Conservation (phyloP, 2,888 invertebrate species). For the Petrolisthes manimaculis region DNA sequence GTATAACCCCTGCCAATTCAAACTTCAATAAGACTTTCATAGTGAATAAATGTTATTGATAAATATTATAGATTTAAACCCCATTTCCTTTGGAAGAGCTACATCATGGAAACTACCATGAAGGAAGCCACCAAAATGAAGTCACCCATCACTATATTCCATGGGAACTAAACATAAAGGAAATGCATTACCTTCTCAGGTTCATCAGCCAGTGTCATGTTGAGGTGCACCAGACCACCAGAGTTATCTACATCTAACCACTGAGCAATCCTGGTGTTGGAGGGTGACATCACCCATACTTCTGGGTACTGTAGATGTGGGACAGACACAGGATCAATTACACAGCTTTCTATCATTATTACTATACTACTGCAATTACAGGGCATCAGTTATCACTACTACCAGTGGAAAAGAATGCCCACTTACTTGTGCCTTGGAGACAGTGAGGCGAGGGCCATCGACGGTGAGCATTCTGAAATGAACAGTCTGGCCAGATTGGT, state of each 20-base stretch:
- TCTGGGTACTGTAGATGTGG: conserved; percentile 30
- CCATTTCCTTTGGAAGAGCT: too few species aligned
- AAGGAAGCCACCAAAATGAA: too few species aligned
- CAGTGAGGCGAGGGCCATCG: background rate
- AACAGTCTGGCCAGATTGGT: conserved; percentile 28
- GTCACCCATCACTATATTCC: too few species aligned
- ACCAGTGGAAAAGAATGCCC: background rate
- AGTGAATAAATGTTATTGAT: background rate
- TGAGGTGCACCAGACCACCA: conserved; percentile 76
- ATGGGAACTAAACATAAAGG: too few species aligned
- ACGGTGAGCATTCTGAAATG: conserved; percentile 35
- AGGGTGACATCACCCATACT: conserved; percentile 70
- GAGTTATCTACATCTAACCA: conserved; percentile 77
- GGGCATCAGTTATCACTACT: background rate
- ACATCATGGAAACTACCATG: too few species aligned
- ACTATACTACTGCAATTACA: background rate
- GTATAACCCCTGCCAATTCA: background rate
- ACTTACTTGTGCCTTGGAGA: conserved; percentile 29
- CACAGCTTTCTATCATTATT: background rate
- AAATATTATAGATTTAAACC: too few species aligned
- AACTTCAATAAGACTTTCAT: too few species aligned
- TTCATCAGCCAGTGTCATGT: conserved; percentile 71
- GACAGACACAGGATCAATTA: background rate
- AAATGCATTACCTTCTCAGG: conserved; percentile 63
- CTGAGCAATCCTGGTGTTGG: conserved; percentile 76